A percentile compares a stretch with the other conserved stretches of the same genome.
Evolutionary conservation across 2,113 vertebrate genomes (phyloP).

Genomic region (Chionis minor): DNA sequence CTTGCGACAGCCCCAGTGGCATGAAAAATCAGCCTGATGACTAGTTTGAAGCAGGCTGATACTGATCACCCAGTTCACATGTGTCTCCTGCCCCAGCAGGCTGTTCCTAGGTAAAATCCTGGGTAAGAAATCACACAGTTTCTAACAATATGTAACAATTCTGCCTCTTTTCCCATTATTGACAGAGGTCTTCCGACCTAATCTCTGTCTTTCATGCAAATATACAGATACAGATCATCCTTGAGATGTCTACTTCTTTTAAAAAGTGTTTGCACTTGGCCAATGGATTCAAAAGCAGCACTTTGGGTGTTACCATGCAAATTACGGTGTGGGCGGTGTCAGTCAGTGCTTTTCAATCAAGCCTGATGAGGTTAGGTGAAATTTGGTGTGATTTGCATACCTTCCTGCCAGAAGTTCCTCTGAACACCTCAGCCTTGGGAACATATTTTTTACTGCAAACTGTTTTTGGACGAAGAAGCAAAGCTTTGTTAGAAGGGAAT

Average conservation of each 20-base stretch:
- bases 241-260: neutral
- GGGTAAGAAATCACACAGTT: neutral
- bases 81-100: neutral
- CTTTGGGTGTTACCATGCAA: accelerated
- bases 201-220: neutral
- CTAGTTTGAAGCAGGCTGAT: neutral
- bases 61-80: too few species aligned
- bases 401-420: neutral
- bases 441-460: neutral
- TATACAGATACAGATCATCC: neutral
- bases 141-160: neutral
- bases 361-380: neutral
- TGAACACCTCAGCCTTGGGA: neutral
- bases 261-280: neutral
- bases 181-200: neutral
- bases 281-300: neutral
- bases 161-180: neutral
- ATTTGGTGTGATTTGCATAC: neutral
- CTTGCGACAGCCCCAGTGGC: too few species aligned
- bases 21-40: neutral
- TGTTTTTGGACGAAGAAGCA: neutral
- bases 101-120: neutral
- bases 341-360: neutral
- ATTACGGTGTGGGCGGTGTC: accelerated
- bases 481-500: neutral